Evolutionary conservation across 2,888 invertebrate genomes (phyloP).

Genomic region (Dasypolia templi): DNA sequence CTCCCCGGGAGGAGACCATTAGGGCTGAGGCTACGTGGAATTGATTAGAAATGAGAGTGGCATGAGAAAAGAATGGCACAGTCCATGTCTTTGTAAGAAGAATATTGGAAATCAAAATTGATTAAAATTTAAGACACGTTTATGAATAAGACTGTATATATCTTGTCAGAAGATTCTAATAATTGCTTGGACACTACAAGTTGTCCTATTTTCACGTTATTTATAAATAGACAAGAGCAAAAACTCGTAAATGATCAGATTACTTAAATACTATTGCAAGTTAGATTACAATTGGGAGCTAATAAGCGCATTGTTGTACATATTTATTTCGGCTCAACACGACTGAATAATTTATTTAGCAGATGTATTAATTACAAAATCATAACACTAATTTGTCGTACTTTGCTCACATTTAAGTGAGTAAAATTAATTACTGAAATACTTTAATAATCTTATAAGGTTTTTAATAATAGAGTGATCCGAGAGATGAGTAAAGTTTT

Average conservation of each 20-base stretch:
- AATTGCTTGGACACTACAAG: neutral
- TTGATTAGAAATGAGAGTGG: too few species aligned
- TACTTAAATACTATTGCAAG: conserved; percentile 9
- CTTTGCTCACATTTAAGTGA: neutral
- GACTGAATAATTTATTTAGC: conserved; percentile 7
- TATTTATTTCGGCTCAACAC: conserved; percentile 1
- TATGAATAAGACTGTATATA: too few species aligned
- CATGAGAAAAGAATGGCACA: too few species aligned
- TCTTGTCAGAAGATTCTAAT: neutral
- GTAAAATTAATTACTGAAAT: neutral
- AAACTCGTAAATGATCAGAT: neutral
- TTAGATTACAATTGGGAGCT: conserved; percentile 8
- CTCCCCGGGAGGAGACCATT: too few species aligned
- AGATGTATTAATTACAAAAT: neutral
- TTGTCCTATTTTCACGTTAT: conserved; percentile 23
- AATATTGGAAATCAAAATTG: too few species aligned
- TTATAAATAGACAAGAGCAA: conserved; percentile 9
- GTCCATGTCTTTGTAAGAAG: too few species aligned
- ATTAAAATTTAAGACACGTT: too few species aligned
- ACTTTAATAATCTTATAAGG: too few species aligned
- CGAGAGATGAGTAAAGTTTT: neutral
- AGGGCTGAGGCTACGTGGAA: too few species aligned
- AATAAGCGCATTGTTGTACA: conserved; percentile 19
- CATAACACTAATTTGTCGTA: neutral
- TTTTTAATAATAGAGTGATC: neutral